Percentiles rank a stretch among this genome's conserved stretches.
phyloP scores from a whole-genome alignment of 35 echinoderm and acorn worm species.

The Ophioderma brevispina region DNA sequence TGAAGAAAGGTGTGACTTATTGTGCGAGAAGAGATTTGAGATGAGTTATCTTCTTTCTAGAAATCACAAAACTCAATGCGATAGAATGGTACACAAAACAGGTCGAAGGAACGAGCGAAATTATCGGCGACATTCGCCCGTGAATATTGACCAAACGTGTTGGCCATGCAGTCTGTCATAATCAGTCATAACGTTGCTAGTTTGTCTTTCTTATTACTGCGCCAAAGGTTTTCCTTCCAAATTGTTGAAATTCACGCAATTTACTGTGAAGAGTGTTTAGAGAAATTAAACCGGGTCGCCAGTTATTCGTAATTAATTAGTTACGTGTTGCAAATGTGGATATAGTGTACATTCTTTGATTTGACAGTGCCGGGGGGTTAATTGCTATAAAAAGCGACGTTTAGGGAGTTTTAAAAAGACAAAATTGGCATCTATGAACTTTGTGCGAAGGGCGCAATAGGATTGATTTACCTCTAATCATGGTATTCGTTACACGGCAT shows the following conservation, averaged over 20 bases:
- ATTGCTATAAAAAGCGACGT: not conserved
- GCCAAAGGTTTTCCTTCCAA: not conserved
- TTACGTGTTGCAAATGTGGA: not conserved
- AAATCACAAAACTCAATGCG: not conserved
- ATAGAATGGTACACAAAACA: conserved; percentile 5
- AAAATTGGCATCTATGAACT: not conserved
- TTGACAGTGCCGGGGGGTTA: not conserved
- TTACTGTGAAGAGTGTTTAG: not conserved
- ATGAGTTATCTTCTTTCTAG: not conserved
- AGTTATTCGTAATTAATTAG: conserved; percentile 1
- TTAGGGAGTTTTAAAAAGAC: not conserved
- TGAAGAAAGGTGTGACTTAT: not conserved
- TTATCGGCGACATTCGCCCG: not conserved
- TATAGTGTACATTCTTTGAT: not conserved
- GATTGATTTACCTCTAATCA: not conserved
- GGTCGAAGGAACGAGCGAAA: not conserved
- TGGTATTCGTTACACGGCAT: not conserved
- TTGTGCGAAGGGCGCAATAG: not conserved
- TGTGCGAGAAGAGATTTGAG: conserved; percentile 5
- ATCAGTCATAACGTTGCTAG: not conserved
- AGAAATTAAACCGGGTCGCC: conserved; percentile 7
- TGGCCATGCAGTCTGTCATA: not conserved
- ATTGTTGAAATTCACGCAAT: not conserved
- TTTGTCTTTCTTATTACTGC: not conserved
- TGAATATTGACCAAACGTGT: not conserved